Evolutionary conservation across 2,113 vertebrate genomes (phyloP), one percentile per base, ranked within the genome.

Genomic region (Eptatretus burgeri): DNA sequence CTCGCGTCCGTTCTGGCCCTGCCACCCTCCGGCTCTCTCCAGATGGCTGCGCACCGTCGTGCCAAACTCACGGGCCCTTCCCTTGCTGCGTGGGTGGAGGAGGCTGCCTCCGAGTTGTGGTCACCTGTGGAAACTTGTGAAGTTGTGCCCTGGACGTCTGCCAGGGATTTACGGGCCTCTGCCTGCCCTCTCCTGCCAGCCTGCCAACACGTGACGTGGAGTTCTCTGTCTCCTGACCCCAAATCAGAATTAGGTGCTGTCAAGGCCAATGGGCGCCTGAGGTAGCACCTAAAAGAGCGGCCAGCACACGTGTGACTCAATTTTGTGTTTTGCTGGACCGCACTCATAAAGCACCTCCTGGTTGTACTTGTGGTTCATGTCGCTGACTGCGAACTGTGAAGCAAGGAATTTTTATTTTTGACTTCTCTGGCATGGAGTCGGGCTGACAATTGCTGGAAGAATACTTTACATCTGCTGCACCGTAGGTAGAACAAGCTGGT

Each of bases 161-260:
- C 27, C 27, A 41, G 27, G 27, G 27, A 41, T 41, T 41, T 13
- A 11, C 83, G 84, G 2, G 74, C 80, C 63, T 82, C 77, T 0
- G 78, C 82, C 67, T 95, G 91, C 68, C 84, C 84, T 0, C 79
- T 81, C 67, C 79, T 93, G 79, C 91, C 89, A 75, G 70, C 78
- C 65, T 98, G 91, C 49, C 67, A 78, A 65, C 87, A 93, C 69
- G 88, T 81, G 0, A 75, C 81, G 9, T 98, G 91, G 91, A 95
- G 89, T 73, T 88, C 91, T 53, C 74, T 87, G 27, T 93, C 85
- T 70, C 86, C 88, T 0, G 89, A 98, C 74, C 91, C 86, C 70
- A 98, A 98, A 68, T 85, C 89, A 0, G 82, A 93, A 67, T 72
- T 94, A 70, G 80, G 82, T 16, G 71, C 78, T 0, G 70, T 87